Base-by-base conservation (phyloP, 2,888 invertebrate genomes). In the Caenorhabditis parvicauda region DNA sequence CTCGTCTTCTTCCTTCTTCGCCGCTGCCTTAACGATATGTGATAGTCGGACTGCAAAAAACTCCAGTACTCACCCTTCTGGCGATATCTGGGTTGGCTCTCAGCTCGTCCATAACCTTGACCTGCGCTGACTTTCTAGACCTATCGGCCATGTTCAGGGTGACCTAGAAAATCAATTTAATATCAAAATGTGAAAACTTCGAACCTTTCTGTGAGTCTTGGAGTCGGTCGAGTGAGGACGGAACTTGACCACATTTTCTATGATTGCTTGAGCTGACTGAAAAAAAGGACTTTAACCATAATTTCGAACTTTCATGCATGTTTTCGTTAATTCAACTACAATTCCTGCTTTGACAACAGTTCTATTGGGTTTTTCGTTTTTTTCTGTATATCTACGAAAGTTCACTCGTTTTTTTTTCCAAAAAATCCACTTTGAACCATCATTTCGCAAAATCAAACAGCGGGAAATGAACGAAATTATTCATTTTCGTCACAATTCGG, bases 151-250 rank as follows among this genome's bases (percentile, higher is more conserved):
- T 85, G 0, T 94, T 95, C 83, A 96, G 87, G 0, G 96, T 98
- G 90, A 72, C 66, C 64, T 64, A 6, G 19, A 52, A 14, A 14
- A 41, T 41, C 7, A 19, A 19, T n/a, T n/a, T 41, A 41, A 41
- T 41, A n/a, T 41, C 19, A 41, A 48, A 19, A 49, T 19, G 21
- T 14, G 21, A 19, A 1, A 19, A 24, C 9, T 9, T 21, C 35
- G 4, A 6, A 98, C 95, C 87, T 98, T 98, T 71, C 94, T 88
- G 83, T 98, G 96, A 0, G 98, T 98, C 84, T 95, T 93, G 22
- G 95, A 95, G 82, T 98, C 96, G 0, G 96, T 98, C 0, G 96
- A 96, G 82, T 95, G 94, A 0, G 98, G 98, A 41, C 96, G 87
- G 88, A 98, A 98, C 1, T 92, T 91, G 0, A 98, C 85, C 83